Base-by-base conservation (phyloP, 2,113 vertebrate species). In the Hemicordylus capensis region DNA sequence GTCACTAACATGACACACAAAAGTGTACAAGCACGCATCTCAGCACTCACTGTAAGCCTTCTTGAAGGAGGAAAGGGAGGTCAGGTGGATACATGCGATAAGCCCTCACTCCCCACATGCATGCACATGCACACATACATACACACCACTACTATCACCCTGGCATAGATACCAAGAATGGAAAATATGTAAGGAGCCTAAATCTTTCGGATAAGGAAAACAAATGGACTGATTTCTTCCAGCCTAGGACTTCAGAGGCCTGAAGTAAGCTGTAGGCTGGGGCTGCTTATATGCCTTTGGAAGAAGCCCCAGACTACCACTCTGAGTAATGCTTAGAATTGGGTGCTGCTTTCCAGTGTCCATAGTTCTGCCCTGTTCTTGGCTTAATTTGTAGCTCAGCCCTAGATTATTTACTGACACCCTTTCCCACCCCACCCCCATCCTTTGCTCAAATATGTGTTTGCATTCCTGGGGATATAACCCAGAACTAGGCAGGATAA, bases 51-150 rank as follows among this genome's bases (percentile, higher is more conserved):
- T 67, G 17, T 42, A 67, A 67, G 63, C n/a, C 48, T 0, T 66
- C 82, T 76, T 86, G 69, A 48, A 69, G 0, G 2, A 42, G 75
- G 59, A 0, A 0, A 1, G 0, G 0, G 77, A 0, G 0, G 24
- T 37, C 24, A n/a, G 46, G 54, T 59, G 20, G 14, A 51, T 74
- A 22, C 56, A 85, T 46, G 37, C 17, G 4, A 15, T 14, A 34
- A n/a, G 4, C n/a, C 26, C 64, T 61, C 44, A 15, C 59, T 28
- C 26, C 34, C 28, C 19, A 14, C n/a, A 31, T 34, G 15, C n/a
- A n/a, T n/a, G n/a, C 66, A 12, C 51, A 54, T 15, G 51, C 51
- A 54, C 12, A 54, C 51, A 54, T 15, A 17, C 51, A 54, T 15
- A 54, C 51, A 54, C 31, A 69, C 19, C 34, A n/a, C n/a, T n/a